These are phyloP conservation scores for Sinocyclocheilus grahami DNA, from an alignment of 2,113 vertebrate genomes.

Conservation along the genomic window DNA sequence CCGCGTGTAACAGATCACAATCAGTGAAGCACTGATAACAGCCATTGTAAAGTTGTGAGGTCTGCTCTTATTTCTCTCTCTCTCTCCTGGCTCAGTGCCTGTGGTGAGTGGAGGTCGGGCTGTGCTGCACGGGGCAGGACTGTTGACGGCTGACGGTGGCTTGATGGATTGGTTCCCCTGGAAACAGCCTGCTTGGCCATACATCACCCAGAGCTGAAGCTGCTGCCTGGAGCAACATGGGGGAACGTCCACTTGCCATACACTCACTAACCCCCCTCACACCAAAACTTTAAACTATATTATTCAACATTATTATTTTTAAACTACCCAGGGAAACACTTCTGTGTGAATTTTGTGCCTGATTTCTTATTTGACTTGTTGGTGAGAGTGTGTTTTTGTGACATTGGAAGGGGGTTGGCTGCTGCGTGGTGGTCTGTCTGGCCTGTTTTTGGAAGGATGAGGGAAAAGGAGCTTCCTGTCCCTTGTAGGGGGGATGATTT, in stretches of 20 bases:
- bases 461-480: slow-evolving; percentile 81
- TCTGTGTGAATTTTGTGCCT: neutral
- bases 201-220: slow-evolving; percentile 46
- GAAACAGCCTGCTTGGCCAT: slow-evolving; percentile 43
- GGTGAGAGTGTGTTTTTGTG: neutral
- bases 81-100: slow-evolving; percentile 78
- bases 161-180: slow-evolving; percentile 57
- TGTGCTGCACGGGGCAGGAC: slow-evolving; percentile 42
- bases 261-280: slow-evolving; percentile 6
- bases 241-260: slow-evolving; percentile 21
- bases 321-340: neutral
- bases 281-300: slow-evolving; percentile 23
- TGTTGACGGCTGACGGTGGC: slow-evolving; percentile 47
- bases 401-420: neutral
- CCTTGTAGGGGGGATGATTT: slow-evolving; percentile 60
- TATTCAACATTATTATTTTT: slow-evolving; percentile 23
- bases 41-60: slow-evolving; percentile 16
- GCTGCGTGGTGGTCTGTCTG: slow-evolving; percentile 9
- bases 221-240: slow-evolving; percentile 45
- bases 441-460: slow-evolving; percentile 85
- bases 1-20: slow-evolving; percentile 28
- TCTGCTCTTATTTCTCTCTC: slow-evolving; percentile 38
- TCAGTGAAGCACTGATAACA: slow-evolving; percentile 20
- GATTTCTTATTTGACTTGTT: neutral
- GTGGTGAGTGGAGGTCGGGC: slow-evolving; percentile 61